Percentiles rank a stretch among this genome's conserved stretches.
Evolutionary conservation across 2,888 invertebrate species (phyloP).

Genomic region (Rambutsinella grinnellia): DNA sequence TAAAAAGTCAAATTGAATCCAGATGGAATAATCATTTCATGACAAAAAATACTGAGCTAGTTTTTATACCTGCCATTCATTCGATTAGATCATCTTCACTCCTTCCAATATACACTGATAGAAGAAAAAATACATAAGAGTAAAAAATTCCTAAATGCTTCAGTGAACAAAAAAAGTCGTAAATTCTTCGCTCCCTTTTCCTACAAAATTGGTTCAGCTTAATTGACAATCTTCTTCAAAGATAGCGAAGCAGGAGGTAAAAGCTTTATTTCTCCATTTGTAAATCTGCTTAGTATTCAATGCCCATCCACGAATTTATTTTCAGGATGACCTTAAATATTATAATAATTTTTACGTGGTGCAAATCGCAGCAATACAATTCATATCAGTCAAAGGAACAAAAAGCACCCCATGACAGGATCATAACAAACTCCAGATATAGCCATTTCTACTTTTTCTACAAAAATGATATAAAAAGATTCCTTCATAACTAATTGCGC

Average conservation of each 20-base stretch:
- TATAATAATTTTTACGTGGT: too few relatives aligned
- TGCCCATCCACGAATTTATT: neutral
- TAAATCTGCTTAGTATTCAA: too few relatives aligned
- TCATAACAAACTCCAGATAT: too few relatives aligned
- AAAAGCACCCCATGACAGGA: too few relatives aligned
- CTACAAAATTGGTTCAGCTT: neutral
- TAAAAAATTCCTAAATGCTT: neutral
- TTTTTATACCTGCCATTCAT: constrained; percentile 3
- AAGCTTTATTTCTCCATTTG: neutral
- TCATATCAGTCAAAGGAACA: too few relatives aligned
- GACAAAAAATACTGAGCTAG: neutral
- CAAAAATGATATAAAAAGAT: too few relatives aligned
- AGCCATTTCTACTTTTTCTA: too few relatives aligned
- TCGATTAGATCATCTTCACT: constrained; percentile 26
- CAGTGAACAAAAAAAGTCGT: neutral
- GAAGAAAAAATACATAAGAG: neutral
- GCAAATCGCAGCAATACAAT: too few relatives aligned
- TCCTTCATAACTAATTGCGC: too few relatives aligned
- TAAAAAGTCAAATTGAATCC: too few relatives aligned
- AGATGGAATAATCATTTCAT: too few relatives aligned
- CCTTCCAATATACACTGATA: neutral
- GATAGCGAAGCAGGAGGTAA: neutral
- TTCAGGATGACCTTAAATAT: neutral
- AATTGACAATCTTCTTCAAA: neutral
- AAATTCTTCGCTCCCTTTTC: neutral